Evolutionary conservation across 2,113 vertebrate species (phyloP).

Genomic region (Tetraodon nigroviridis): DNA sequence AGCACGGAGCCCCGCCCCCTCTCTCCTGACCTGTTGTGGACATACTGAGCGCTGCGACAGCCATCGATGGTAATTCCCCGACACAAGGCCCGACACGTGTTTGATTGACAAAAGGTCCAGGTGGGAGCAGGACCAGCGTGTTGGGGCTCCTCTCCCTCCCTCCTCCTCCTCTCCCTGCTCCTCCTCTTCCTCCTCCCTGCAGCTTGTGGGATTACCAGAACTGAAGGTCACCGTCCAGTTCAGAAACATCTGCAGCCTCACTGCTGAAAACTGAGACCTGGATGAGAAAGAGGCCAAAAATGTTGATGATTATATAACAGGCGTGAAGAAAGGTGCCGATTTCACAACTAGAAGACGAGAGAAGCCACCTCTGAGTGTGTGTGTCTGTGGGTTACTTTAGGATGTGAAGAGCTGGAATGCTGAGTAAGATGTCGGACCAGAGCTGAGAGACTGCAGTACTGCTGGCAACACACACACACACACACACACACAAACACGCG

Average conservation of each 20-base stretch:
- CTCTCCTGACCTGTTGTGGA: conserved; percentile 9
- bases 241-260: too few relatives aligned
- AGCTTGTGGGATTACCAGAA: too few relatives aligned
- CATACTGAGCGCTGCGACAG: conserved; percentile 25
- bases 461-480: conserved; percentile 27
- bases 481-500: neutral
- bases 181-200: too few relatives aligned
- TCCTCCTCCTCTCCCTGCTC: too few relatives aligned
- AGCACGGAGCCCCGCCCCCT: too few relatives aligned
- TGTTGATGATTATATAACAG: conserved; percentile 4
- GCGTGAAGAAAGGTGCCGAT: neutral
- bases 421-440: conserved; percentile 66
- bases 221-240: too few relatives aligned
- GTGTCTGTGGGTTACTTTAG: conserved; percentile 48
- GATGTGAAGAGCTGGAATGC: conserved; percentile 53
- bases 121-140: too few relatives aligned
- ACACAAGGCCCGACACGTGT: too few relatives aligned
- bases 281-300: too few relatives aligned
- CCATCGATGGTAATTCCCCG: too few relatives aligned
- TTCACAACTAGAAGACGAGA: neutral
- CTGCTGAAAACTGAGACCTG: neutral
- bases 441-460: conserved; percentile 71
- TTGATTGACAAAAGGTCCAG: too few relatives aligned
- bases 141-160: too few relatives aligned
- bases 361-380: neutral